These are phyloP conservation scores for Centroberyx gerrardi DNA, from an alignment of 2,797 vertebrate genomes.

Conservation along the genomic window DNA sequence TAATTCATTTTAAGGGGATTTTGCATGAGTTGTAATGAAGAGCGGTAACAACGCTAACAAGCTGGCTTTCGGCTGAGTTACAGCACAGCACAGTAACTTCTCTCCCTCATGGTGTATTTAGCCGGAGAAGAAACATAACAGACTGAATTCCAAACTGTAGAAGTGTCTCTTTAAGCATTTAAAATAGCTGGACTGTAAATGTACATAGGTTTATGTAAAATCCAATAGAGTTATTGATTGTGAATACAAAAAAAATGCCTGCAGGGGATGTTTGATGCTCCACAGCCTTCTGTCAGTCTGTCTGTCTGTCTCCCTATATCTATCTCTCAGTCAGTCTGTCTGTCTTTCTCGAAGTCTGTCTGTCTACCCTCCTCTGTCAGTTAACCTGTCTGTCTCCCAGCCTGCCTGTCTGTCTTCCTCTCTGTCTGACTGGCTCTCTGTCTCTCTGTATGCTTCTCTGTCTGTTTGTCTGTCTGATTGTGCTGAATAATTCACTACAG, in stretches of 20 bases:
- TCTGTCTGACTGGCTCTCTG: slow-evolving; percentile 18
- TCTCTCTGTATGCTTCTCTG: slow-evolving; percentile 49
- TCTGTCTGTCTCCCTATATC: slow-evolving; percentile 45
- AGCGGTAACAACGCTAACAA: too few relatives aligned
- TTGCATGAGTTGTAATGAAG: too few relatives aligned
- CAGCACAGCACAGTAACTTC: not conserved
- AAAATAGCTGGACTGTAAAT: slow-evolving; percentile 34
- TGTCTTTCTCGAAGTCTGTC: slow-evolving; percentile 2
- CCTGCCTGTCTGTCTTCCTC: slow-evolving; percentile 23
- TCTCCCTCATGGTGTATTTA: not conserved
- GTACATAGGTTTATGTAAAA: slow-evolving; percentile 61
- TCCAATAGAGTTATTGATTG: slow-evolving; percentile 74
- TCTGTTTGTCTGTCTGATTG: slow-evolving; percentile 46
- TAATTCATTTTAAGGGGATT: too few relatives aligned
- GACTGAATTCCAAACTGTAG: slow-evolving; percentile 29
- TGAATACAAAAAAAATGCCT: slow-evolving; percentile 63
- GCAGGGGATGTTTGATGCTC: slow-evolving; percentile 66
- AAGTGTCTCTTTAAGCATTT: slow-evolving; percentile 54
- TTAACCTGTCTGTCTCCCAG: not conserved
- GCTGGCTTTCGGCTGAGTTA: not conserved
- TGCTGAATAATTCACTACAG: slow-evolving; percentile 75
- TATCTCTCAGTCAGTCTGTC: slow-evolving; percentile 10
- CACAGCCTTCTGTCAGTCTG: slow-evolving; percentile 37
- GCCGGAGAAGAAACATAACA: slow-evolving; percentile 17
- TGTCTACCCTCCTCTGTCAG: not conserved